Conservation (phyloP, 2,888 invertebrate species). For the Calephelis perditalis region DNA sequence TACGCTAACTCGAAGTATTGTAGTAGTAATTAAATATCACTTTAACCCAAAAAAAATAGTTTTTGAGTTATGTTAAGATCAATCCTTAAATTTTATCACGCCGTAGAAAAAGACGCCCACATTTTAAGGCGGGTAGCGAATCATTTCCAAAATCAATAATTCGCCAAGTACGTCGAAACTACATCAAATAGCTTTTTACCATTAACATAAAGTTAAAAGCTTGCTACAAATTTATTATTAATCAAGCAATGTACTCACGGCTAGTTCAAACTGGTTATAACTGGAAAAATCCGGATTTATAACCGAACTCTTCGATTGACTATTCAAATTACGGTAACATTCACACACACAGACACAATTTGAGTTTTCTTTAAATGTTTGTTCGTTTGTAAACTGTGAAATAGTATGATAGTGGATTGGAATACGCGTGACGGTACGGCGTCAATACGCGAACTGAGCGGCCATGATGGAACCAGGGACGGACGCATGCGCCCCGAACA, state of each 20-base stretch:
- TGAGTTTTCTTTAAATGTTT: slow-evolving; percentile 16
- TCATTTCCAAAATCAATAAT: slow-evolving; percentile 4
- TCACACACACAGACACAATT: slow-evolving; percentile 34
- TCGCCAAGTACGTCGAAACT: neutral
- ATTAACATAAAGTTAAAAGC: neutral
- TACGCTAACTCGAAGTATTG: too few species aligned
- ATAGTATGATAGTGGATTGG: slow-evolving; percentile 26
- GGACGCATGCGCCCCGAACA: slow-evolving; percentile 55
- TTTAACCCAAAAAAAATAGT: too few species aligned
- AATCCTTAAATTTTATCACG: neutral
- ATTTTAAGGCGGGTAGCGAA: neutral
- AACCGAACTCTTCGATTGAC: slow-evolving; percentile 23
- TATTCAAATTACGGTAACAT: slow-evolving; percentile 25
- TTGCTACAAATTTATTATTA: slow-evolving; percentile 2
- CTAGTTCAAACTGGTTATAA: slow-evolving; percentile 40
- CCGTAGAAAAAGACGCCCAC: slow-evolving; percentile 2
- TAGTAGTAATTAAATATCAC: too few species aligned
- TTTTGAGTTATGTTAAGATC: too few species aligned
- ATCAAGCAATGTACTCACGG: slow-evolving; percentile 46
- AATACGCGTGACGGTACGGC: slow-evolving; percentile 48
- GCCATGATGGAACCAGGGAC: slow-evolving; percentile 69
- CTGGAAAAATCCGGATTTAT: slow-evolving; percentile 49
- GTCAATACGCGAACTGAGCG: slow-evolving; percentile 69
- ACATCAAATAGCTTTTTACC: neutral
- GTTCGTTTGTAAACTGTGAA: slow-evolving; percentile 9